Base-by-base conservation (phyloP, 2,797 vertebrate genomes). In the Coregonus sp. region DNA sequence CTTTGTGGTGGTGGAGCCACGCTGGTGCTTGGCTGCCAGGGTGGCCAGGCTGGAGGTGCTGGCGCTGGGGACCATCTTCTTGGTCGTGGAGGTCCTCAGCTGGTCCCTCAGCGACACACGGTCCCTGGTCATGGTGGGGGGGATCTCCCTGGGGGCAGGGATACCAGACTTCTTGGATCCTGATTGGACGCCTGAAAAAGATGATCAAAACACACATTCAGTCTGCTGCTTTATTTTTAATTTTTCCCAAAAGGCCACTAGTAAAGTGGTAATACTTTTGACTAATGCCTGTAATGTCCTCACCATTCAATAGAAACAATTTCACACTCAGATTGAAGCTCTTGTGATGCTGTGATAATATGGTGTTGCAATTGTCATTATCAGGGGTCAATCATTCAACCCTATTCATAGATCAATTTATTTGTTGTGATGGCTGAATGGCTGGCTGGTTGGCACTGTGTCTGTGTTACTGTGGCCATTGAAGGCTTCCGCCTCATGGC, bases 161-260 rank as follows among this genome's bases (percentile, higher is more conserved):
- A 99, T 99, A 71, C 97, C 97, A 0, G 98, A 97, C 87, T 95
- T 96, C 90, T 97, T 99, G 18, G 91, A 75, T 18, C 56, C 56
- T 37, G 94, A 78, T 2, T 95, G 92, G 85, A 85, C 81, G 83
- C 96, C 98, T 99, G 82, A 56, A 90, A 84, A 61, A 89, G 11
- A 69, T 61, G 0, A 67, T 67, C 4, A 67, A 33, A 61, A 20
- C 56, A 72, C 47, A 52, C 47, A 54, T 7, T 52, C 70, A 54
- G 70, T 31, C 11, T 29, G 70, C 47, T 25, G 20, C 61, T 65
- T 65, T 67, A 3, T 15, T 31, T 67, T 31, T 0, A 2, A 2
- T 33, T 33, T 33, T 33, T 33, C 31, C 31, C 2, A 33, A 59
- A 59, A 59, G 6, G 63, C 65, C 4, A 25, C 31, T 29, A 66